Evolutionary conservation across 1,140 invertebrate genomes (phyloP).

Genomic region (Augochlora pura): DNA sequence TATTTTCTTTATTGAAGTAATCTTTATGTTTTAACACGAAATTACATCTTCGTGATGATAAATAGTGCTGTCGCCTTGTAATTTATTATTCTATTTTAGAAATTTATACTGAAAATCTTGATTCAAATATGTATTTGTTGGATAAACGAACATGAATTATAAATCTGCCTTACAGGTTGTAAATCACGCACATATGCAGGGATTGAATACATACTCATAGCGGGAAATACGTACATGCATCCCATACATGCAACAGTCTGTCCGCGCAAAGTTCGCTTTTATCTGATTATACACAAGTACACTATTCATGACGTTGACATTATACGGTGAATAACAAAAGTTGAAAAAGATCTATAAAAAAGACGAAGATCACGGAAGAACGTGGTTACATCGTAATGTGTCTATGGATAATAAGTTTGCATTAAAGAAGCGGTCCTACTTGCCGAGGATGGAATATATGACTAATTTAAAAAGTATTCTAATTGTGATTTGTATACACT

Average conservation of each 20-base stretch:
- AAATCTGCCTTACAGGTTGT: background rate
- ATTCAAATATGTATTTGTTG: background rate
- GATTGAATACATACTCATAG: too few species aligned
- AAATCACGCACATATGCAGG: background rate
- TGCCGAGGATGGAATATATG: slow-evolving; percentile 37
- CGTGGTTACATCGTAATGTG: slow-evolving; percentile 8
- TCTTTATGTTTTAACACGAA: background rate
- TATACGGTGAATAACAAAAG: slow-evolving; percentile 9
- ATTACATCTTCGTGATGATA: background rate
- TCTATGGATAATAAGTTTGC: slow-evolving; percentile 1
- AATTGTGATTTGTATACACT: slow-evolving; percentile 32
- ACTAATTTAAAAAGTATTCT: slow-evolving; percentile 16
- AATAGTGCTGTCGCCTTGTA: background rate
- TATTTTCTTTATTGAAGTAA: background rate
- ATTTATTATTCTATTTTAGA: background rate
- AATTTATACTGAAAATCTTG: background rate
- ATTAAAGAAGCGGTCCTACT: background rate
- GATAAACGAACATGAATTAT: slow-evolving; percentile 5
- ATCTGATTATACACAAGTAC: slow-evolving; percentile 10
- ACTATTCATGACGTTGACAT: slow-evolving; percentile 37
- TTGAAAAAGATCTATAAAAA: slow-evolving; percentile 1
- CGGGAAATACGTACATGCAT: background rate
- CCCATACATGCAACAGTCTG: background rate
- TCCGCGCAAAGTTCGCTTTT: slow-evolving; percentile 41
- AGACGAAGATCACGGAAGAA: background rate